A percentile compares a stretch with the other conserved stretches of the same genome.
Conservation (phyloP, 2,888 invertebrate species). For the Odontocerum albicorne region DNA sequence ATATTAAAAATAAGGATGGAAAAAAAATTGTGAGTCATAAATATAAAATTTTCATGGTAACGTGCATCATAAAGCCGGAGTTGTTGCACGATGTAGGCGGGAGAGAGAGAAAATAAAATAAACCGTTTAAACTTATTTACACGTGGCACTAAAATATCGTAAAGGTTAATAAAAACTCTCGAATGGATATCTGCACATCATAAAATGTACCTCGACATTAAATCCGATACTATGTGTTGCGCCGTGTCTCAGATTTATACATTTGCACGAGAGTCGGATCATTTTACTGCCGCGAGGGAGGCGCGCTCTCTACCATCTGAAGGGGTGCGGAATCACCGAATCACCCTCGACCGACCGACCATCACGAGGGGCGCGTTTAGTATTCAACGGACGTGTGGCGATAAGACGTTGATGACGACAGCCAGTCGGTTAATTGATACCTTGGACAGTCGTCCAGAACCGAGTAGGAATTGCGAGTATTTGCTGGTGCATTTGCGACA, state of each 20-base stretch:
- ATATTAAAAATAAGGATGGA: no score
- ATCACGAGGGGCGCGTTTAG: conserved; percentile 6
- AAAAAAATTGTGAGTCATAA: no score
- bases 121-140: no score
- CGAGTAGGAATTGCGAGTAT: no score
- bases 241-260: conserved; percentile 3
- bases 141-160: no score
- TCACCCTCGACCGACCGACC: no score
- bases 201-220: not conserved
- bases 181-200: not conserved
- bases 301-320: not conserved
- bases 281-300: not conserved
- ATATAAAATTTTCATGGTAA: no score
- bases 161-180: not conserved
- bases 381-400: conserved; percentile 5
- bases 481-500: no score
- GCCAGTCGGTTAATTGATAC: conserved; percentile 12
- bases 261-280: not conserved
- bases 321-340: not conserved
- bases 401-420: conserved; percentile 6
- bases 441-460: not conserved
- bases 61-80: no score
- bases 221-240: not conserved
- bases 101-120: no score
- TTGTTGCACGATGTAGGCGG: no score